phyloP scores from a whole-genome alignment of 1,140 invertebrate species.

The Tachypleus tridentatus region DNA sequence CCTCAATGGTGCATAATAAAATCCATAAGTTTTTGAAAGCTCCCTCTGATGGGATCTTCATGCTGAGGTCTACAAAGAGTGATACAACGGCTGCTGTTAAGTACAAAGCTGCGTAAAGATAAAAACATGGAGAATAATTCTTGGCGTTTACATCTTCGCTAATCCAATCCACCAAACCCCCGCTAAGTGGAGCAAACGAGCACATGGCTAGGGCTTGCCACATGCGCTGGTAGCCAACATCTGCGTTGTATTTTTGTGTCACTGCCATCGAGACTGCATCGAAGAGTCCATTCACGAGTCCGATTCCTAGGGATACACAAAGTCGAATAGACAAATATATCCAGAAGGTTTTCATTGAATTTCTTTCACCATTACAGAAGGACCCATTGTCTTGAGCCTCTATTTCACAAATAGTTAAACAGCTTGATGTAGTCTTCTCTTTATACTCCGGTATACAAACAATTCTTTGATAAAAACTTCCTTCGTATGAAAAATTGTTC shows the following conservation, averaged over 20 bases:
- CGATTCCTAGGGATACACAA: slow-evolving; percentile 9
- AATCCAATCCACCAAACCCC: slow-evolving; percentile 49
- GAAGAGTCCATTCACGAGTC: slow-evolving; percentile 44
- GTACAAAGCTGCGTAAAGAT: slow-evolving; percentile 58
- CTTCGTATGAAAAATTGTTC: no score
- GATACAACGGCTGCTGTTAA: slow-evolving; percentile 51
- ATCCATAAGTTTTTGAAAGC: slow-evolving; percentile 53
- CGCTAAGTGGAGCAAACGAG: slow-evolving; percentile 63
- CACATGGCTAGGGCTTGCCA: slow-evolving; percentile 63
- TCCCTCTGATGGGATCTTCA: slow-evolving; percentile 56
- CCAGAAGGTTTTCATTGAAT: slow-evolving; percentile 8
- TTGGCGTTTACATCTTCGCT: neutral
- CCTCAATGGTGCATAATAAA: slow-evolving; percentile 58
- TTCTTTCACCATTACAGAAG: neutral
- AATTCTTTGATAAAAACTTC: no score
- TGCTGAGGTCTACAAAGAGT: slow-evolving; percentile 59
- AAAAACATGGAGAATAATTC: slow-evolving; percentile 57
- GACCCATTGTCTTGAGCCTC: neutral
- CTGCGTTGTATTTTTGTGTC: slow-evolving; percentile 57
- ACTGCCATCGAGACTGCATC: slow-evolving; percentile 67
- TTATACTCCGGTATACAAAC: no score
- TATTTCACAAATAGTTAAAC: neutral
- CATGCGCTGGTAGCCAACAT: slow-evolving; percentile 63
- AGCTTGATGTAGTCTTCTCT: neutral
- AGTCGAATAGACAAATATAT: slow-evolving; percentile 11